Evolutionary conservation across 2,113 vertebrate species (phyloP).

Genomic region (Pelecanoides urinatrix): DNA sequence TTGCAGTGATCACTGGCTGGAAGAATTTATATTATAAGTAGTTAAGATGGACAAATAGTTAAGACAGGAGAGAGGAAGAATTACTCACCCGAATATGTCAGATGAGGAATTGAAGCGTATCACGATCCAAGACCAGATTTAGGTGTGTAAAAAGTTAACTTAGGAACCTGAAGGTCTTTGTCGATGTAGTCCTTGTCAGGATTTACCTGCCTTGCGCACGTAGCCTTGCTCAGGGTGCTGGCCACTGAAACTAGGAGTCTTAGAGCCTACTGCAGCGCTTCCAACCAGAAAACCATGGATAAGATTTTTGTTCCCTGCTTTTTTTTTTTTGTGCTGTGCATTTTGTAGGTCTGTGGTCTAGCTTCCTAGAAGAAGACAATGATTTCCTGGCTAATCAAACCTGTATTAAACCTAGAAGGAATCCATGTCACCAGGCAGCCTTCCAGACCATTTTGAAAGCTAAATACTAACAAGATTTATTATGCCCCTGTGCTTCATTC

Average conservation of each 20-base stretch:
- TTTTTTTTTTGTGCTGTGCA: not conserved
- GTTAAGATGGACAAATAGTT: not conserved
- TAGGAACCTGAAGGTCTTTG: not conserved
- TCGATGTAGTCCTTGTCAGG: not conserved
- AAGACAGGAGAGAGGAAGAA: not conserved
- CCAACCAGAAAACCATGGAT: not conserved
- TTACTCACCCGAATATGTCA: not conserved
- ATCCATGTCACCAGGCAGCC: slow-evolving; percentile 21
- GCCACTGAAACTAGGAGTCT: not conserved
- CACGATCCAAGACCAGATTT: not conserved
- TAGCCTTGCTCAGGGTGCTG: rapidly evolving
- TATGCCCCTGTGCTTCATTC: not conserved
- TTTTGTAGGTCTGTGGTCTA: not conserved
- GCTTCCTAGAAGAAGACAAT: not conserved
- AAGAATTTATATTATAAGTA: not conserved
- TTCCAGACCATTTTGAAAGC: slow-evolving; percentile 34
- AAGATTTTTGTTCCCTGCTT: not conserved
- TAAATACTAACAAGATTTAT: slow-evolving; percentile 47
- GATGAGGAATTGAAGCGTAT: not conserved
- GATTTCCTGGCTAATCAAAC: slow-evolving; percentile 46
- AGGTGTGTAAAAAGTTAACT: not conserved
- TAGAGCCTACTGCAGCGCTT: not conserved
- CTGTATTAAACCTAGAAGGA: slow-evolving; percentile 29
- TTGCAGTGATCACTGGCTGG: not conserved
- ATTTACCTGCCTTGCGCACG: rapidly evolving